Evolutionary conservation across 1,140 invertebrate species (phyloP).

Genomic region (Drosophila sp.): DNA sequence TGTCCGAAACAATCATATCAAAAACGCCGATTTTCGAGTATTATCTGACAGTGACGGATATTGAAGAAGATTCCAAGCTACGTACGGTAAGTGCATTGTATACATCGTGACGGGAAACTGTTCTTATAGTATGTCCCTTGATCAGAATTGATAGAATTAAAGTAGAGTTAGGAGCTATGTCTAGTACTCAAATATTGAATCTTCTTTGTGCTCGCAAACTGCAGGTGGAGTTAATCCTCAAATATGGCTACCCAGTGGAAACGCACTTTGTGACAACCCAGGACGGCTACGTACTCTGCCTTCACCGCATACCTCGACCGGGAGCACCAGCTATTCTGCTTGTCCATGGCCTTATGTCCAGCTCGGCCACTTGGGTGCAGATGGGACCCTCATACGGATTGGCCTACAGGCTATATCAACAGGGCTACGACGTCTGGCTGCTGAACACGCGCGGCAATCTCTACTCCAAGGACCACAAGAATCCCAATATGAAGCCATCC

Average conservation of each 20-base stretch:
- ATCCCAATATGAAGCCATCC: slow-evolving; percentile 64
- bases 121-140: too few relatives aligned
- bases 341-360: slow-evolving; percentile 88
- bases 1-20: not conserved
- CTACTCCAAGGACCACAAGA: slow-evolving; percentile 87
- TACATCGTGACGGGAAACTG: not conserved
- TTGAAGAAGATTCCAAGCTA: slow-evolving; percentile 9
- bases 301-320: slow-evolving; percentile 80
- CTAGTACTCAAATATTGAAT: too few relatives aligned
- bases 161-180: too few relatives aligned
- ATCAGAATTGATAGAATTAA: too few relatives aligned
- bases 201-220: too few relatives aligned
- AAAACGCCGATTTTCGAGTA: not conserved
- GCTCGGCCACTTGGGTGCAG: slow-evolving; percentile 86
- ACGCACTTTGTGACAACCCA: slow-evolving; percentile 84
- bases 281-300: slow-evolving; percentile 85
- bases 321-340: slow-evolving; percentile 85
- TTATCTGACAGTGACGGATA: not conserved
- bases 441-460: slow-evolving; percentile 89
- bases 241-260: slow-evolving; percentile 87
- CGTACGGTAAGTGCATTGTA: not conserved
- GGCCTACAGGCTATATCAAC: slow-evolving; percentile 88
- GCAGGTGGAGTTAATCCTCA: slow-evolving; percentile 76
- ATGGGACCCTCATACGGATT: slow-evolving; percentile 85
- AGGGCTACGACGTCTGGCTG: slow-evolving; percentile 90